These are phyloP conservation scores for Morus bassanus DNA, from an alignment of 2,797 vertebrate species.

Conservation along the genomic window DNA sequence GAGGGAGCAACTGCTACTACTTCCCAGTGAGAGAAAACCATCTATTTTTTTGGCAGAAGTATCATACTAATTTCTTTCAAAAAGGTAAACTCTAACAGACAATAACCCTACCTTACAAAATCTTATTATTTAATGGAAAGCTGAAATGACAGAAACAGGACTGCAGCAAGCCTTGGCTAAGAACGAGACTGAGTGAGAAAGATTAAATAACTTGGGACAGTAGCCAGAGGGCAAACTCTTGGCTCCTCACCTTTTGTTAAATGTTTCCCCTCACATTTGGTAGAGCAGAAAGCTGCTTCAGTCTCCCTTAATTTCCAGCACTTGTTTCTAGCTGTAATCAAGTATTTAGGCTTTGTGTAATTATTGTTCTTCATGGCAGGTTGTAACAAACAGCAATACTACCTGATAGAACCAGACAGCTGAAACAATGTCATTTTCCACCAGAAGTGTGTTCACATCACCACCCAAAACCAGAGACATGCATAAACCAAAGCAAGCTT, in stretches of 20 bases:
- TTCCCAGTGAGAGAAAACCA: background rate
- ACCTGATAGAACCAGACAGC: background rate
- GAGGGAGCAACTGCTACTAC: background rate
- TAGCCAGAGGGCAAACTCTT: slow-evolving; percentile 4
- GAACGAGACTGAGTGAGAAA: background rate
- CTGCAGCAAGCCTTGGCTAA: background rate
- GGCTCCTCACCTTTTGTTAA: background rate
- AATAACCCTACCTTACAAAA: background rate
- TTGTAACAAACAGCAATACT: background rate
- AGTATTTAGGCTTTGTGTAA: background rate
- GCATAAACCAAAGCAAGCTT: background rate
- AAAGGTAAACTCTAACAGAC: background rate
- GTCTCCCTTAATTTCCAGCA: background rate
- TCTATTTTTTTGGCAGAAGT: background rate
- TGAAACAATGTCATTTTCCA: background rate
- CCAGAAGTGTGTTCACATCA: background rate
- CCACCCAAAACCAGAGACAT: background rate
- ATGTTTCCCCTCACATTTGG: background rate
- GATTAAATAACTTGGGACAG: background rate
- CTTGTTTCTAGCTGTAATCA: background rate
- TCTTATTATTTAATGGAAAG: background rate
- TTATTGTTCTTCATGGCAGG: background rate
- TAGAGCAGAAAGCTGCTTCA: background rate
- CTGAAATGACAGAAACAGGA: background rate
- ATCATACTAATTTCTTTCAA: background rate